phyloP scores from a whole-genome alignment of 2,797 vertebrate genomes.

The Microctenopoma stevenorrisi region DNA sequence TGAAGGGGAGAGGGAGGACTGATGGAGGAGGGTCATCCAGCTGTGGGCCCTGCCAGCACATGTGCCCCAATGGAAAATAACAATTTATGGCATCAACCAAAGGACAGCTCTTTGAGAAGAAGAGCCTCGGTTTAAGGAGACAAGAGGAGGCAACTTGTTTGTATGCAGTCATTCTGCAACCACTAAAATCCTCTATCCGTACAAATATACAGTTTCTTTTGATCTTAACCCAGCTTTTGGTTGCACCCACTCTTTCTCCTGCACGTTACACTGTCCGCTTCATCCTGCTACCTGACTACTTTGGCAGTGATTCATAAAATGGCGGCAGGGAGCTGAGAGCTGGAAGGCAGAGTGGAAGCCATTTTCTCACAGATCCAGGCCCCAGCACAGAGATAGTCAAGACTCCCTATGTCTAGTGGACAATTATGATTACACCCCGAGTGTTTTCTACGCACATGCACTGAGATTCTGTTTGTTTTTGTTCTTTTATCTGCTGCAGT shows the following conservation, averaged over 20 bases:
- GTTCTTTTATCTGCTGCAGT: conserved; percentile 29
- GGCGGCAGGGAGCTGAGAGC: conserved; percentile 68
- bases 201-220: conserved; percentile 69
- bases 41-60: conserved; percentile 74
- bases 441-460: conserved; percentile 33
- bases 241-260: conserved; percentile 69
- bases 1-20: conserved; percentile 42
- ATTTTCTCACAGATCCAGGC: conserved; percentile 76
- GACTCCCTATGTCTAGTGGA: conserved; percentile 39
- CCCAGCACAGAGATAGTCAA: conserved; percentile 38
- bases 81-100: conserved; percentile 82
- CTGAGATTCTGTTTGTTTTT: conserved; percentile 35
- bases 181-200: conserved; percentile 69
- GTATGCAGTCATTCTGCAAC: conserved; percentile 78
- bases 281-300: conserved; percentile 75
- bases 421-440: conserved; percentile 37
- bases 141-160: conserved; percentile 73
- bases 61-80: conserved; percentile 81
- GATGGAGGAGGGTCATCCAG: conserved; percentile 49
- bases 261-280: conserved; percentile 65
- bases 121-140: conserved; percentile 79
- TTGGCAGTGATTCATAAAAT: conserved; percentile 81
- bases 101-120: conserved; percentile 81
- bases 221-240: conserved; percentile 52
- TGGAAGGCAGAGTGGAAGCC: conserved; percentile 75